Evolutionary conservation across 2,113 vertebrate species (phyloP).

Genomic region (Heliornis fulica): DNA sequence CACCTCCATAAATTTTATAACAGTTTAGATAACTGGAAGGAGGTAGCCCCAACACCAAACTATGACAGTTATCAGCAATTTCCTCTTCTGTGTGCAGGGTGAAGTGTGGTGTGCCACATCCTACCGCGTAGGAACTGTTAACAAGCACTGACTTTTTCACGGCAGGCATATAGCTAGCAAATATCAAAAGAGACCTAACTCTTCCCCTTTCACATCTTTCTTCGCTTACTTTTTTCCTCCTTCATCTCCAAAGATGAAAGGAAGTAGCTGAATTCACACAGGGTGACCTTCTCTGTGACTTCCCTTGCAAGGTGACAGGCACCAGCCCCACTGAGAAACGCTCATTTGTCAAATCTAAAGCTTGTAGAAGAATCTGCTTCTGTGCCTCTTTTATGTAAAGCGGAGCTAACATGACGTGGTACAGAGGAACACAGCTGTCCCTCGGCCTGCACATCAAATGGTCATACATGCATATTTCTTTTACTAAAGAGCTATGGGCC

Average conservation of each 20-base stretch:
- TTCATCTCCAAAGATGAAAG: neutral
- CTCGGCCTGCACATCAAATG: neutral
- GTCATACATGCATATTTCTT: neutral
- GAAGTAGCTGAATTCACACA: neutral
- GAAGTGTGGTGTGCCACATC: constrained; percentile 35
- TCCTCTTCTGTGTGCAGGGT: neutral
- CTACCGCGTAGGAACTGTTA: constrained; percentile 22
- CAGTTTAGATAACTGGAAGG: constrained; percentile 37
- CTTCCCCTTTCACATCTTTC: neutral
- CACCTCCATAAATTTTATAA: neutral
- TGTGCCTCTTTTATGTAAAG: neutral
- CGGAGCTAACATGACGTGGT: neutral
- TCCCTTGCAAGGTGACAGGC: neutral
- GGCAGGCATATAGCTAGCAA: neutral
- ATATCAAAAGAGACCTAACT: neutral
- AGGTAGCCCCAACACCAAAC: constrained; percentile 16
- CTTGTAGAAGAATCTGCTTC: neutral
- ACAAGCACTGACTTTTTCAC: neutral
- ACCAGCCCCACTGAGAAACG: neutral
- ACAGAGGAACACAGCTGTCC: neutral
- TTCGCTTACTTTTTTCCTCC: neutral
- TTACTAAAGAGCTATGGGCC: neutral
- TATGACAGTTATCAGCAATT: constrained; percentile 31
- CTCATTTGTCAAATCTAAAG: neutral
- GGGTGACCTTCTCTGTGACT: neutral